phyloP scores from a whole-genome alignment of 2,113 vertebrate genomes.

The Uria aalge region DNA sequence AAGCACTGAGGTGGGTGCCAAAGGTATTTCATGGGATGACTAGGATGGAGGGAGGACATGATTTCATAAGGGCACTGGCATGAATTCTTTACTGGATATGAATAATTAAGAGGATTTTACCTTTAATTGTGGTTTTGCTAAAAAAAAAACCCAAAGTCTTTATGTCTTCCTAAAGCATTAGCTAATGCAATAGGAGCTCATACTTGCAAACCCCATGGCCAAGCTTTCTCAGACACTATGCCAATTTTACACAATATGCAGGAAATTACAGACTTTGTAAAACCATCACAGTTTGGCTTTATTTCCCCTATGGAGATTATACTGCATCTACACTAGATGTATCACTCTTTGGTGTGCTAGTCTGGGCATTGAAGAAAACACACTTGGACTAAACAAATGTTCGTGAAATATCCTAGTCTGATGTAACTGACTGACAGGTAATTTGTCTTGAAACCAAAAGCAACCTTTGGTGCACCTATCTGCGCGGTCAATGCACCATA shows the following conservation, averaged over 20 bases:
- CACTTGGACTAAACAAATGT: background rate
- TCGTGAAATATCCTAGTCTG: background rate
- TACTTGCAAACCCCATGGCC: background rate
- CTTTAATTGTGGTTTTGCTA: slow-evolving; percentile 34
- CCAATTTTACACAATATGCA: slow-evolving; percentile 25
- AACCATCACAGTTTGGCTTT: slow-evolving; percentile 20
- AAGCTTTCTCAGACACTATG: background rate
- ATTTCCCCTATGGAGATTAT: background rate
- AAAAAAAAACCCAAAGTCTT: slow-evolving; percentile 15
- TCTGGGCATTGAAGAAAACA: background rate
- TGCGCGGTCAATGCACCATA: rapidly evolving
- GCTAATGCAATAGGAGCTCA: slow-evolving; percentile 6
- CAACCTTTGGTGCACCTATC: background rate
- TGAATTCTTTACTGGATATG: slow-evolving; percentile 28
- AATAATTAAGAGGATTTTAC: slow-evolving; percentile 60
- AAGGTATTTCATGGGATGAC: background rate
- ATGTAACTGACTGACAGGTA: background rate
- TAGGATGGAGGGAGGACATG: background rate
- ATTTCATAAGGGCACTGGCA: background rate
- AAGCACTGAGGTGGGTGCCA: background rate
- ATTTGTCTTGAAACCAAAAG: slow-evolving; percentile 15
- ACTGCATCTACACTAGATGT: background rate
- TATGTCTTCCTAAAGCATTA: slow-evolving; percentile 48
- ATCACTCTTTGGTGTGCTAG: background rate
- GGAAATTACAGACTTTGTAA: slow-evolving; percentile 27